These are phyloP conservation scores for Cacatua alba DNA, from an alignment of 2,113 vertebrate species.

Conservation along the genomic window DNA sequence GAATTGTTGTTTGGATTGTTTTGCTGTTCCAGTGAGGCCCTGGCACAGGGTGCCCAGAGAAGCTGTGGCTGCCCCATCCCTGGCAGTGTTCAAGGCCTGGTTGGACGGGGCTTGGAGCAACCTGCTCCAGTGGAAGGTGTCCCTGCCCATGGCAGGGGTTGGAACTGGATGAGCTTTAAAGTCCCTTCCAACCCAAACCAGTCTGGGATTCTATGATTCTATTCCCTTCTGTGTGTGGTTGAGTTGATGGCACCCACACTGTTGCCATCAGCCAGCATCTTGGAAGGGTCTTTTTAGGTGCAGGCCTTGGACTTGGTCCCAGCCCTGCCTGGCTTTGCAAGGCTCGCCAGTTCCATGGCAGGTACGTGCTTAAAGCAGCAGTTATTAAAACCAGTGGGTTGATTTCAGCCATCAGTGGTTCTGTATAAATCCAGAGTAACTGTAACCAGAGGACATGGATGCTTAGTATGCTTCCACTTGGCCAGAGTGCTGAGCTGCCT, in stretches of 20 bases:
- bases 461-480: background rate
- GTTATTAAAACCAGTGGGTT: background rate
- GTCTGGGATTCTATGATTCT: accelerated
- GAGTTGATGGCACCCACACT: background rate
- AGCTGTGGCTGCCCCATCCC: background rate
- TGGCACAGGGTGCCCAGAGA: background rate
- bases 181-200: background rate
- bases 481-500: background rate
- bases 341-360: background rate
- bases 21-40: background rate
- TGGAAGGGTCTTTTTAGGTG: background rate
- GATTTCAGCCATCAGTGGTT: accelerated
- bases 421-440: background rate
- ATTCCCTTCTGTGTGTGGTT: background rate
- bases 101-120: background rate
- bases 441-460: background rate
- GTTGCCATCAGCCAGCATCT: background rate
- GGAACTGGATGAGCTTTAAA: background rate
- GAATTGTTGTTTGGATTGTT: background rate
- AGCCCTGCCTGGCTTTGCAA: background rate
- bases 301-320: background rate
- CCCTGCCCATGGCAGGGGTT: background rate
- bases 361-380: background rate
- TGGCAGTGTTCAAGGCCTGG: background rate
- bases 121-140: background rate